These are phyloP conservation scores for Dromiciops gliroides DNA, from an alignment of 2,113 vertebrate genomes.

Conservation along the genomic window DNA sequence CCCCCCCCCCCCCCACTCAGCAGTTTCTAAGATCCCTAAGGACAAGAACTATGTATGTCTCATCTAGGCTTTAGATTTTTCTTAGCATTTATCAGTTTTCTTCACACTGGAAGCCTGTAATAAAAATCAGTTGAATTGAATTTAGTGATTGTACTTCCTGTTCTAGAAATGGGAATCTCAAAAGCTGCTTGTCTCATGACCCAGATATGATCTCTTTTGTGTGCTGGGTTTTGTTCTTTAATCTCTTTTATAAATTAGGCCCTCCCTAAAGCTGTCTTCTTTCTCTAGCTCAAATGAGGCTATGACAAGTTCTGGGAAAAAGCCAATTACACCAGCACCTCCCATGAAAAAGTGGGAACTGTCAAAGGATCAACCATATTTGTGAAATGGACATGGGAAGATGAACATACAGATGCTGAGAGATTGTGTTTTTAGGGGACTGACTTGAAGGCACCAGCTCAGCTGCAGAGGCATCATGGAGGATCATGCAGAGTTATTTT, in stretches of 20 bases:
- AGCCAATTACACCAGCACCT: conserved; percentile 87
- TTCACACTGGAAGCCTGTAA: not conserved
- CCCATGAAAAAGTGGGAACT: conserved; percentile 83
- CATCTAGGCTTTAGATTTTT: not conserved
- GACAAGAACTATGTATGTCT: not conserved
- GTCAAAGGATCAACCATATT: conserved; percentile 92
- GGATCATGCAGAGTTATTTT: not conserved
- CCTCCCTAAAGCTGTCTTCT: not conserved
- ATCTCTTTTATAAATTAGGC: not conserved
- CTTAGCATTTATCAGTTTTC: not conserved
- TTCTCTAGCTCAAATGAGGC: conserved; percentile 80
- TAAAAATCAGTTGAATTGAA: not conserved
- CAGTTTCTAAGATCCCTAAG: not conserved
- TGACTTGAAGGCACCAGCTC: not conserved
- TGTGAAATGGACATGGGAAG: conserved; percentile 79
- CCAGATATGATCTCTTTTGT: not conserved
- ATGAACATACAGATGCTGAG: rapidly evolving
- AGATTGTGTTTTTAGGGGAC: not conserved
- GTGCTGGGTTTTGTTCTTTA: rapidly evolving
- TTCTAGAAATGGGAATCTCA: not conserved
- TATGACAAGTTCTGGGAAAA: conserved; percentile 79
- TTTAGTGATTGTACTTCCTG: not conserved
- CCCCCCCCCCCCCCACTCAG: no score
- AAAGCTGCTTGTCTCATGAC: not conserved
- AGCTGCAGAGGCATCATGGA: rapidly evolving